A percentile compares a stretch with the other conserved stretches of the same genome.
These are phyloP conservation scores for Philereme transversata DNA, from an alignment of 2,888 invertebrate genomes.

Conservation along the genomic window DNA sequence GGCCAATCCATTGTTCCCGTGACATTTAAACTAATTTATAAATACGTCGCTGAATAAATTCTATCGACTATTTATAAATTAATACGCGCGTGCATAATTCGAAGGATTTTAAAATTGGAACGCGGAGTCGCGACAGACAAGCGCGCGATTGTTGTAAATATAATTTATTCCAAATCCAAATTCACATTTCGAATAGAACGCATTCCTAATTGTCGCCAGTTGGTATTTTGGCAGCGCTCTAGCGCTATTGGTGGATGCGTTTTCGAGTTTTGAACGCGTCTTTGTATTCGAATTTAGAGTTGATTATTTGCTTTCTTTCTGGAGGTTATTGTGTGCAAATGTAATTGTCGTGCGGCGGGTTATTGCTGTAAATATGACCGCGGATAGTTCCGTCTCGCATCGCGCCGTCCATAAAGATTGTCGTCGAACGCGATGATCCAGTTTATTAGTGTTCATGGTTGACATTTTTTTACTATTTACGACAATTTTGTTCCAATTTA, in stretches of 20 bases:
- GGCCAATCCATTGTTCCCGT: constrained; percentile 77
- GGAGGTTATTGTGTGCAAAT: constrained; percentile 78
- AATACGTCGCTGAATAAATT: constrained; percentile 72
- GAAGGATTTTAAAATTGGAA: constrained; percentile 55
- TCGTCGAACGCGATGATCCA: constrained; percentile 32
- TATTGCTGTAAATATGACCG: constrained; percentile 67
- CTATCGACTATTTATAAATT: constrained; percentile 64
- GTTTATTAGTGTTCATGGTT: constrained; percentile 46
- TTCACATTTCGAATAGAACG: constrained; percentile 69
- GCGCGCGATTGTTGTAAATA: constrained; percentile 47
- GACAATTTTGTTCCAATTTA: constrained; percentile 35
- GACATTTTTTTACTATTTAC: constrained; percentile 47
- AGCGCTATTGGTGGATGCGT: constrained; percentile 71
- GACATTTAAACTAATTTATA: constrained; percentile 80
- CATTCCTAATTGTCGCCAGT: constrained; percentile 70
- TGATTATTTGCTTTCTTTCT: constrained; percentile 74
- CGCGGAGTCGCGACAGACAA: constrained; percentile 25
- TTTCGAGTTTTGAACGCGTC: constrained; percentile 68
- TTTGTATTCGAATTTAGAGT: constrained; percentile 81
- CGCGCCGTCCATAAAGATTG: constrained; percentile 35
- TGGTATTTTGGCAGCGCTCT: constrained; percentile 77
- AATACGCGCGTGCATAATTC: constrained; percentile 58
- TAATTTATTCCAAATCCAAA: constrained; percentile 67
- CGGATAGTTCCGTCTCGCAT: constrained; percentile 46
- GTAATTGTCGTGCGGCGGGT: constrained; percentile 72